Evolutionary conservation across 1,140 invertebrate species (phyloP), one percentile per base, ranked within the genome.

Genomic region (Oncopodura yosiiana): DNA sequence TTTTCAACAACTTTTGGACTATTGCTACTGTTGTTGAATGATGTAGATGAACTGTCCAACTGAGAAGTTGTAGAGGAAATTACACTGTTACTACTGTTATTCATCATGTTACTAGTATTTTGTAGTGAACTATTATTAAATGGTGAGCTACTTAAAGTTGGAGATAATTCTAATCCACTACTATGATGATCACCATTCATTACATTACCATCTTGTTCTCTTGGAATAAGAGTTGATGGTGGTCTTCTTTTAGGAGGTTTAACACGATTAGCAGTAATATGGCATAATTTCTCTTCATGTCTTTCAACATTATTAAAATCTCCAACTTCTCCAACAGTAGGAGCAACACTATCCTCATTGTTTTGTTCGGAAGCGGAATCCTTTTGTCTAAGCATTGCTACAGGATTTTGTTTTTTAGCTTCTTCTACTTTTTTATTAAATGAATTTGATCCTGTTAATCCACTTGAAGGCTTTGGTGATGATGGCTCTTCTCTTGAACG

Each of bases 231-330:
- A 12, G 58, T 48, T 14, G 62, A 64, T n/a, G 62, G 59, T 30
- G 62, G 62, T 45, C 62, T 29, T 45, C 58, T 49, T 48, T 54
- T 64, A 14, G 58, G 58, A 36, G 62, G 43, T 46, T 64, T 64
- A 52, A 63, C 61, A 50, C 62, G 58, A 45, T 11, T 53, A 27
- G 58, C 62, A 48, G 62, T 64, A 6, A 59, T 34, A 51, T 64
- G 62, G 52, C 27, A 59, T 19, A 64, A 42, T 30, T 49, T 36
- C 18, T 43, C 57, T 48, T 64, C 58, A 19, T 38, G 51, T 11
- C 62, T 39, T 51, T 61, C 62, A 30, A 64, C 46, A 11, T 43
- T 42, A 53, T 61, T 61, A 26, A 64, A 61, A 8, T 63, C 61
- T 36, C 37, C 46, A 6, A 34, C 14, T 3, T 56, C 49, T 12